phyloP scores from a whole-genome alignment of 2,888 invertebrate genomes.

The Phortica magna region DNA sequence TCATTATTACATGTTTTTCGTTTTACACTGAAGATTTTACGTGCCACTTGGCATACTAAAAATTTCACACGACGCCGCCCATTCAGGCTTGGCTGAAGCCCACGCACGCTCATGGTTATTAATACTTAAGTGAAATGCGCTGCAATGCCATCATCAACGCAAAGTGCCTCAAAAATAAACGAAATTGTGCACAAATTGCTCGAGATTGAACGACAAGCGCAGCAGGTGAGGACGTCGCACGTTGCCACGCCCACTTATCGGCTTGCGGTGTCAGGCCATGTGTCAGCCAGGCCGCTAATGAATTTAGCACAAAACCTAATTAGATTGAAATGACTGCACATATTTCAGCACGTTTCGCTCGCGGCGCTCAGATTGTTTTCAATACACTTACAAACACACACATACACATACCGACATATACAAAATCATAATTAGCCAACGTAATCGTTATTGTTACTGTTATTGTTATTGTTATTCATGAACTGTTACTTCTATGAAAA shows the following conservation, averaged over 20 bases:
- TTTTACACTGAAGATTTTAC: background rate
- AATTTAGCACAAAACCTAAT: constrained; percentile 42
- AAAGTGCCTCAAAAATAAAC: background rate
- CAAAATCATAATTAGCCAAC: constrained; percentile 35
- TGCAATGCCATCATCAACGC: background rate
- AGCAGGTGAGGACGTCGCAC: background rate
- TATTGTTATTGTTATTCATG: constrained; percentile 49
- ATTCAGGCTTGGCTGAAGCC: no score
- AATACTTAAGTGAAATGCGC: constrained; percentile 11
- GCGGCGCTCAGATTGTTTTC: constrained; percentile 48
- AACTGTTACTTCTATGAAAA: constrained; percentile 37
- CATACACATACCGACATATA: background rate
- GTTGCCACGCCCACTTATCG: background rate
- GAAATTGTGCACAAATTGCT: background rate
- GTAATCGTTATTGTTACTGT: constrained; percentile 20
- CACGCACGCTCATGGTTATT: constrained; percentile 8
- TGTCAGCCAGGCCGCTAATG: no score
- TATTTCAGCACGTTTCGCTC: constrained; percentile 35
- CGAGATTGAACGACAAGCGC: background rate
- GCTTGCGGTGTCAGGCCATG: no score
- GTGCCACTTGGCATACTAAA: background rate
- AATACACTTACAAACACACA: constrained; percentile 25
- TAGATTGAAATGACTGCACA: constrained; percentile 41
- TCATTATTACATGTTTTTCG: background rate
- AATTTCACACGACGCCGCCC: background rate